Evolutionary conservation across 2,888 invertebrate species (phyloP).

Genomic region (Eristalinus sepulchralis): DNA sequence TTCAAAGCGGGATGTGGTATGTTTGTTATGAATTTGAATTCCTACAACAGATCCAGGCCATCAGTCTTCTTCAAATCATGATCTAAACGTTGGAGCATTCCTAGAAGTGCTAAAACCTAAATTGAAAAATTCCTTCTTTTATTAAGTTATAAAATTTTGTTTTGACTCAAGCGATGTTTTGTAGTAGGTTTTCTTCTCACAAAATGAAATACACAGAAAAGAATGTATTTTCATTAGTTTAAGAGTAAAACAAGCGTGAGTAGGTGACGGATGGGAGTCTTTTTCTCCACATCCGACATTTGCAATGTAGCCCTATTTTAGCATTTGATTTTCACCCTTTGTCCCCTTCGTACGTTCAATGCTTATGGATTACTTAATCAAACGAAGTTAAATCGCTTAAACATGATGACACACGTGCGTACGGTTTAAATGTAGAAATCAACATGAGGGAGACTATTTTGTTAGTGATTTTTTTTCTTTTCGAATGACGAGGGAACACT

Average conservation of each 20-base stretch:
- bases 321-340: neutral
- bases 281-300: neutral
- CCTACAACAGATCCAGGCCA: neutral
- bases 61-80: neutral
- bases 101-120: neutral
- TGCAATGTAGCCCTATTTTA: neutral
- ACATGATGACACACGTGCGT: neutral
- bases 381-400: neutral
- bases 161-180: neutral
- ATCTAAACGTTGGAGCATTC: neutral
- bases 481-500: neutral
- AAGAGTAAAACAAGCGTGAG: neutral
- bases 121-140: neutral
- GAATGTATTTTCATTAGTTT: neutral
- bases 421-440: neutral
- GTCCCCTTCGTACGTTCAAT: neutral
- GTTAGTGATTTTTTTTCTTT: neutral
- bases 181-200: neutral
- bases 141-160: neutral
- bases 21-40: neutral
- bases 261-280: neutral
- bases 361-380: neutral
- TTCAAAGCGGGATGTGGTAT: neutral
- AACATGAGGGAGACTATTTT: neutral
- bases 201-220: neutral